These are phyloP conservation scores for Sacculina carcini DNA, from an alignment of 2,888 invertebrate genomes.

Conservation along the genomic window DNA sequence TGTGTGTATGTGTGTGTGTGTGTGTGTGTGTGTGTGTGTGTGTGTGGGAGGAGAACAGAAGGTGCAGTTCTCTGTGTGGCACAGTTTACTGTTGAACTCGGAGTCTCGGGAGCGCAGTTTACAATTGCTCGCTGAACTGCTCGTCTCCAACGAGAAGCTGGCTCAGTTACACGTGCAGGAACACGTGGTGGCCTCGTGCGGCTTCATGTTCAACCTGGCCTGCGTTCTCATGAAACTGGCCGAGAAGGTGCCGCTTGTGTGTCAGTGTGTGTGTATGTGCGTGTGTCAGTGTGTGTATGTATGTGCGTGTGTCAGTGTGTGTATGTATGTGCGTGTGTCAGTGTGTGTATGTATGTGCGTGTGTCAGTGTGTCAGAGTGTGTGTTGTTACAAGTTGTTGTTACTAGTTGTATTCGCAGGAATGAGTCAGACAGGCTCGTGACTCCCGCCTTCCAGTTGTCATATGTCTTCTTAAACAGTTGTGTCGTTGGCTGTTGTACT, in stretches of 20 bases:
- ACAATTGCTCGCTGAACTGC: constrained; percentile 44
- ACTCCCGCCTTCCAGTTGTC: too few relatives aligned
- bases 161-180: constrained; percentile 76
- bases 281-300: too few relatives aligned
- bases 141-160: constrained; percentile 57
- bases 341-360: too few relatives aligned
- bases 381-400: background rate
- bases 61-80: background rate
- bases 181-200: constrained; percentile 62
- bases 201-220: constrained; percentile 80
- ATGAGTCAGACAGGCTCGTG: too few relatives aligned
- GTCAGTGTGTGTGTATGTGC: background rate
- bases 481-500: too few relatives aligned
- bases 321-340: too few relatives aligned
- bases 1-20: too few relatives aligned
- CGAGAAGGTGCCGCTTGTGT: constrained; percentile 28
- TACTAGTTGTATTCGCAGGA: too few relatives aligned
- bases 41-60: background rate
- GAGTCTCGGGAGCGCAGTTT: constrained; percentile 53
- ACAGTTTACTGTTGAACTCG: constrained; percentile 39
- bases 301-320: too few relatives aligned
- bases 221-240: constrained; percentile 71
- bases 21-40: too few relatives aligned
- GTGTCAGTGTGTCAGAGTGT: background rate
- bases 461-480: too few relatives aligned